Percentiles rank a stretch among this genome's conserved stretches.
phyloP scores from a whole-genome alignment of 1,140 invertebrate species.

The Drosophila auraria region DNA sequence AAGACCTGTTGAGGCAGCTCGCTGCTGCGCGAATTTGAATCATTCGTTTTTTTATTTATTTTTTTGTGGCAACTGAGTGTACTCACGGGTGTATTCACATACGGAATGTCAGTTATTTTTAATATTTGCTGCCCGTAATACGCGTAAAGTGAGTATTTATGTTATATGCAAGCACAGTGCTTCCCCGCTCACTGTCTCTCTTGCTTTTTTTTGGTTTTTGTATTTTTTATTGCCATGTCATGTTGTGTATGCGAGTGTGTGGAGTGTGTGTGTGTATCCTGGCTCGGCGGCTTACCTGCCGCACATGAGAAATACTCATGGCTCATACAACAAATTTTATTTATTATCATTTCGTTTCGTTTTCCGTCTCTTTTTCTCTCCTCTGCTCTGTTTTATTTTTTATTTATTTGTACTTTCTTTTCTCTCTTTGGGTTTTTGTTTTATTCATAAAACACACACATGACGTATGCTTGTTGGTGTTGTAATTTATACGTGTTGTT shows the following conservation, averaged over 20 bases:
- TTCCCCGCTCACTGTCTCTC: not conserved
- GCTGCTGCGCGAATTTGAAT: conserved; percentile 1
- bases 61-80: not conserved
- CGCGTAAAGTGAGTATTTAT: conserved; percentile 65
- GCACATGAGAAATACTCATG: conserved; percentile 42
- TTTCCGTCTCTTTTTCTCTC: not conserved
- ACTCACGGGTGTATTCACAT: conserved; percentile 38
- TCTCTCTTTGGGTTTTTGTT: conserved; percentile 52
- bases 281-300: conserved; percentile 51
- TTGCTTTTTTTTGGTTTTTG: conserved; percentile 1
- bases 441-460: conserved; percentile 52
- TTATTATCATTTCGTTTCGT: conserved; percentile 47
- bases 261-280: not conserved
- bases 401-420: conserved; percentile 45
- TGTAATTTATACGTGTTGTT: conserved; percentile 81
- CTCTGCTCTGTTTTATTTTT: conserved; percentile 45
- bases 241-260: conserved; percentile 3
- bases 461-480: conserved; percentile 47
- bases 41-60: not conserved
- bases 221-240: conserved; percentile 34
- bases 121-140: conserved; percentile 53
- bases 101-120: conserved; percentile 50
- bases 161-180: conserved; percentile 41
- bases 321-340: conserved; percentile 46
- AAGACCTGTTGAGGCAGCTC: not conserved